phyloP scores from a whole-genome alignment of 2,113 vertebrate genomes.

The Ariopsis seemanni region DNA sequence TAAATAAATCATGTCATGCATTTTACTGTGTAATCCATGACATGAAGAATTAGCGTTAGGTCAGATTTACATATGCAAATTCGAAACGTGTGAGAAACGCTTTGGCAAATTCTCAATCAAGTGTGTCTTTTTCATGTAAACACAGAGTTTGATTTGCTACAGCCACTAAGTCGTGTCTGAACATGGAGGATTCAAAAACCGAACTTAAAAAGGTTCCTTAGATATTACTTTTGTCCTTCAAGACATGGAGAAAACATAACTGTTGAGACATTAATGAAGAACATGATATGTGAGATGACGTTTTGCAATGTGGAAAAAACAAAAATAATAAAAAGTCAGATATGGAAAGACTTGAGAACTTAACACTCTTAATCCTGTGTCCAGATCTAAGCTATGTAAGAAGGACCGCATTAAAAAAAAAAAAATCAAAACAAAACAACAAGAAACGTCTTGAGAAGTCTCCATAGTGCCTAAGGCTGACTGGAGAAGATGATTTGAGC shows the following conservation, averaged over 20 bases:
- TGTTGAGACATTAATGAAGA: not conserved
- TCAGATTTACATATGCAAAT: not conserved
- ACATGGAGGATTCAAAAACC: not conserved
- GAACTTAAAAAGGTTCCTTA: not conserved
- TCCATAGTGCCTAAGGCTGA: not conserved
- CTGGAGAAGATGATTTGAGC: not conserved
- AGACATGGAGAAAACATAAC: not conserved
- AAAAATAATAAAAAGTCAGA: not conserved
- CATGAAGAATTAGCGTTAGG: not conserved
- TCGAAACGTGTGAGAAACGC: not conserved
- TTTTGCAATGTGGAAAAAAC: not conserved
- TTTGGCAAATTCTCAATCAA: not conserved
- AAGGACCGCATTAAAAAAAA: not conserved
- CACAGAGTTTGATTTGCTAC: not conserved
- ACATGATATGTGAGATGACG: not conserved
- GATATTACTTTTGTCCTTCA: not conserved
- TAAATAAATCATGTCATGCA: not conserved
- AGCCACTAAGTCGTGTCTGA: not conserved
- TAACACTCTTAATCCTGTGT: not conserved
- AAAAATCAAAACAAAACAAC: not conserved
- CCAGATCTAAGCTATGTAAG: not conserved
- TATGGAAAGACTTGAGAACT: not conserved
- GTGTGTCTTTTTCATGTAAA: not conserved
- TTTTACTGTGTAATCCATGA: not conserved
- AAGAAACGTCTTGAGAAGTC: not conserved